Base-by-base conservation (phyloP, 2,888 invertebrate species). In the Apotomis betuletana region DNA sequence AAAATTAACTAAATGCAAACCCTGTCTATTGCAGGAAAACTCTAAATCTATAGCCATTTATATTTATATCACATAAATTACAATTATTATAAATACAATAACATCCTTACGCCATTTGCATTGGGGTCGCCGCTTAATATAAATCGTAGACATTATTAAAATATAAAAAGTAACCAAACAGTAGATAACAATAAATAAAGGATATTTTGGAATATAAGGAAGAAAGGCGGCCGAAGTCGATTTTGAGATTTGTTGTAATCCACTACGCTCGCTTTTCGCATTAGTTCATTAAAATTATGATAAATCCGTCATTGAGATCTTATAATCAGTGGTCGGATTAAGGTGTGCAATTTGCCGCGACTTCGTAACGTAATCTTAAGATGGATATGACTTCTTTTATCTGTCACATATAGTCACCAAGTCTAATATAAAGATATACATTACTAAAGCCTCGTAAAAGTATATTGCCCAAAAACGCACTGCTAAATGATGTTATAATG, bases 31-130 rank as follows among this genome's bases (percentile, higher is more conserved):
- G 73, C 73, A 73, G 69, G 73, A 78, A 82, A 79, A 81, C 79
- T 80, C 81, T 80, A 84, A 86, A 86, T 82, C 84, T 87, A 86
- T 87, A 89, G 85, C 86, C 87, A 85, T 86, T 76, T 73, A 69
- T 79, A 83, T 85, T 64, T 79, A 88, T 90, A 91, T 91, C 90
- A 91, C 91, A 90, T 87, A 85, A 85, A 82, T 87, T 85, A 88
- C 82, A 87, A 85, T 84, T 27, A 61, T 69, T 81, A 89, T 83
- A 87, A 85, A 85, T 85, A 85, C 79, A 80, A 77, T 78, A 82
- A 82, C 83, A 82, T 78, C 77, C 83, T 83, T 81, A 76, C 79
- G 79, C 81, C 82, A 75, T 81, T 78, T 77, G 76, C 74, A 8
- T 77, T 86, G 87, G 86, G 87, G 87, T 85, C 87, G 81, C 78